Evolutionary conservation across 53 echinoderm and acorn worm genomes (phyloP).

Genomic region (Patiria pectinifera): DNA sequence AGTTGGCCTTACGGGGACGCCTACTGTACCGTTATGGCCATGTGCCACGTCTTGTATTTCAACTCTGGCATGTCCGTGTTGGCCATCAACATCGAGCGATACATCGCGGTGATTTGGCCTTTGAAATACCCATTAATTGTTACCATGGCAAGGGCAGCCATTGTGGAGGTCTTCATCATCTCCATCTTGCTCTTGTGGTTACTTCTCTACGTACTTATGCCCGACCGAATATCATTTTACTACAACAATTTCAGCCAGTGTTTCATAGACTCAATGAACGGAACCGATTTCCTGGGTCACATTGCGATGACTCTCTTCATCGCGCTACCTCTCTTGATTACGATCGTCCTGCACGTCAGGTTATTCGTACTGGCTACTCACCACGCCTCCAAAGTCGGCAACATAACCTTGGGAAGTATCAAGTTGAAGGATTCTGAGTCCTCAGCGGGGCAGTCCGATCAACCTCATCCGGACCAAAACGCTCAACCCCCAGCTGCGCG

Average conservation of each 20-base stretch:
- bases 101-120: slow-evolving; percentile 55
- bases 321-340: slow-evolving; percentile 32
- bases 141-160: slow-evolving; percentile 18
- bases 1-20: slow-evolving; percentile 47
- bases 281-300: slow-evolving; percentile 30
- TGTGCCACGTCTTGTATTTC: slow-evolving; percentile 49
- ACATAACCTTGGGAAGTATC: slow-evolving; percentile 11
- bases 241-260: slow-evolving; percentile 48
- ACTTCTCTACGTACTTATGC: slow-evolving; percentile 12
- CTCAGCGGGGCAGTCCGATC: not conserved
- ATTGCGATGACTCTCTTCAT: slow-evolving; percentile 40
- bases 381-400: slow-evolving; percentile 21
- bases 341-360: slow-evolving; percentile 27
- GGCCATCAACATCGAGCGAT: slow-evolving; percentile 53
- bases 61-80: slow-evolving; percentile 50
- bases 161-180: slow-evolving; percentile 2
- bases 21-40: slow-evolving; percentile 52
- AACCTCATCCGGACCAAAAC: not conserved
- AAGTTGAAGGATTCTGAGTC: too few species aligned
- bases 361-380: slow-evolving; percentile 19
- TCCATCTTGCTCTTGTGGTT: slow-evolving; percentile 4
- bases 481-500: not conserved
- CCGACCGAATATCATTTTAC: slow-evolving; percentile 5
- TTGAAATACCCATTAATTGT: slow-evolving; percentile 52
- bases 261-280: slow-evolving; percentile 36